These are phyloP conservation scores for Dyspetes luteomarginatus DNA, from an alignment of 2,888 invertebrate genomes.

Conservation along the genomic window DNA sequence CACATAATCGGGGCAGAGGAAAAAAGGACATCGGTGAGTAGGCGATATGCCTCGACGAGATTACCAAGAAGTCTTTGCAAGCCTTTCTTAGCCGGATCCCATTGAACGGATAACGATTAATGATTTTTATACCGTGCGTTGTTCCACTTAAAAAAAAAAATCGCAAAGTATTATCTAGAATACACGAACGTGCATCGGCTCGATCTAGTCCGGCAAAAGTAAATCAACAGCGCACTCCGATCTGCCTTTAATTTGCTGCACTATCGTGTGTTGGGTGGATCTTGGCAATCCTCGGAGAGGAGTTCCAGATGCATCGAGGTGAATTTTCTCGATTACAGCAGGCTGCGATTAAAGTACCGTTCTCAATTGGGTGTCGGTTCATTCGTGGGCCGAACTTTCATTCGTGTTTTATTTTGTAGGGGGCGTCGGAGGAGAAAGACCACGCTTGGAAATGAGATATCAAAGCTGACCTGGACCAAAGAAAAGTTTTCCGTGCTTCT, in stretches of 20 bases:
- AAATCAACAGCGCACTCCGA: background rate
- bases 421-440: constrained; percentile 4
- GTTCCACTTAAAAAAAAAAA: background rate
- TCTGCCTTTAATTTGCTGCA: constrained; percentile 6
- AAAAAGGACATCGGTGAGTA: constrained; percentile 6
- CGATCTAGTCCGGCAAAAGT: constrained; percentile 2
- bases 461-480: background rate
- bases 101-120: background rate
- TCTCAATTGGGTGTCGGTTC: background rate
- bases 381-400: background rate
- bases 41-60: constrained; percentile 6
- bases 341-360: constrained; percentile 49
- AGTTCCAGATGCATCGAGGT: constrained; percentile 6
- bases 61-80: background rate
- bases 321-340: constrained; percentile 30
- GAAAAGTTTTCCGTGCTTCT: background rate
- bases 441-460: constrained; percentile 3
- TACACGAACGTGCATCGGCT: background rate
- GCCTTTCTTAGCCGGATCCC: background rate
- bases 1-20: background rate
- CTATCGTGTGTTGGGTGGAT: constrained; percentile 22
- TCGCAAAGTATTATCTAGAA: background rate
- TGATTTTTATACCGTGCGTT: too few relatives aligned
- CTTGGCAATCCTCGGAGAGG: constrained; percentile 3
- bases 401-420: constrained; percentile 28